Evolutionary conservation across 2,888 invertebrate species (phyloP).

Genomic region (Mythimna ferrago): DNA sequence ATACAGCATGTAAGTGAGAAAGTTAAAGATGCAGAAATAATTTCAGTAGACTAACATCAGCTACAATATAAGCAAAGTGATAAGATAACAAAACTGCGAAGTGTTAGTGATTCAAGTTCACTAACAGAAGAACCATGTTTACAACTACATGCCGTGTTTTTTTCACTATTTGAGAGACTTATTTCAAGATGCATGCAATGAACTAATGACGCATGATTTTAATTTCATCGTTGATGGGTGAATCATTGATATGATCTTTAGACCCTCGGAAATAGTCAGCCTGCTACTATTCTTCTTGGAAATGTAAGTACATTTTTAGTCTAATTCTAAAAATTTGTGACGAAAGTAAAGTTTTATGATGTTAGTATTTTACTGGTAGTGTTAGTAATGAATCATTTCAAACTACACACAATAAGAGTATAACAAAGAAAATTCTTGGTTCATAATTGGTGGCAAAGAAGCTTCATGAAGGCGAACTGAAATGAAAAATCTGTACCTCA

Average conservation of each 20-base stretch:
- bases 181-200: constrained; percentile 27
- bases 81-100: constrained; percentile 43
- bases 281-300: background rate
- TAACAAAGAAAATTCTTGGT: constrained; percentile 21
- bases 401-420: background rate
- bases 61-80: constrained; percentile 37
- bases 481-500: background rate
- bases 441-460: background rate
- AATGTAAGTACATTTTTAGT: background rate
- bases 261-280: background rate
- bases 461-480: background rate
- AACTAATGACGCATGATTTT: constrained; percentile 33
- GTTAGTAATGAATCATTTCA: background rate
- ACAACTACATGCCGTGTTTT: constrained; percentile 3
- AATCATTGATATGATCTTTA: constrained; percentile 7
- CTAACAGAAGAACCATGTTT: too few relatives aligned
- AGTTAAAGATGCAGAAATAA: constrained; percentile 13
- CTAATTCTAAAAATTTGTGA: background rate
- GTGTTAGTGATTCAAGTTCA: too few relatives aligned
- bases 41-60: constrained; percentile 24
- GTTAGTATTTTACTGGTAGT: background rate
- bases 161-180: constrained; percentile 1
- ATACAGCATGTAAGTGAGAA: background rate
- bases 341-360: too few relatives aligned
- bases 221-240: background rate